Conservation (phyloP, 2,113 vertebrate species). For the Cichladusa arquata region DNA sequence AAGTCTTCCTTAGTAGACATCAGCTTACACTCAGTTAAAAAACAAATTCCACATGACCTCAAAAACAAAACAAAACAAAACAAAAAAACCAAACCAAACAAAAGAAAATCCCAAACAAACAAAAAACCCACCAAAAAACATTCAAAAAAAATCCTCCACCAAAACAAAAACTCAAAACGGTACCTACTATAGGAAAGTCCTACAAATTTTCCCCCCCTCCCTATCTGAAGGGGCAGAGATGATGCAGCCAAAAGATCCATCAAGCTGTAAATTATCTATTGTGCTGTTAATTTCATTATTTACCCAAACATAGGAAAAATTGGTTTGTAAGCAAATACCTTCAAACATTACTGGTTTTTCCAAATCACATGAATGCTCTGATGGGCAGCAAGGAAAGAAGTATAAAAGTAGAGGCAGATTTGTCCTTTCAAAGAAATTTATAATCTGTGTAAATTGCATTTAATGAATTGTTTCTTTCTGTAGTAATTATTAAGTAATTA, state of each 20-base stretch:
- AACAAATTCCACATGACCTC: not conserved
- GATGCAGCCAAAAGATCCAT: not conserved
- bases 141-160: not conserved
- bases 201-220: accelerated
- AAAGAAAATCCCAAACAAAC: accelerated
- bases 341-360: not conserved
- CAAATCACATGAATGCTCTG: not conserved
- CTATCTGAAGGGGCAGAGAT: not conserved
- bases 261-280: not conserved
- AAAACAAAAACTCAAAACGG: not conserved
- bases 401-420: not conserved
- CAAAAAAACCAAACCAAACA: not conserved
- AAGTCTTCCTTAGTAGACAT: not conserved
- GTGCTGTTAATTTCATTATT: not conserved
- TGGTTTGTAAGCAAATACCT: not conserved
- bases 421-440: not conserved
- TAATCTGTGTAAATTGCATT: not conserved
- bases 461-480: not conserved
- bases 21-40: not conserved
- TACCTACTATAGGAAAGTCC: not conserved
- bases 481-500: not conserved
- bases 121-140: not conserved
- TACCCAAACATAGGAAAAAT: not conserved
- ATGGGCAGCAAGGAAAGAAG: not conserved
- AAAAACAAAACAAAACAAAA: not conserved